Evolutionary conservation across 2,797 vertebrate species (phyloP).

Genomic region (Acestrorhynchus altus): DNA sequence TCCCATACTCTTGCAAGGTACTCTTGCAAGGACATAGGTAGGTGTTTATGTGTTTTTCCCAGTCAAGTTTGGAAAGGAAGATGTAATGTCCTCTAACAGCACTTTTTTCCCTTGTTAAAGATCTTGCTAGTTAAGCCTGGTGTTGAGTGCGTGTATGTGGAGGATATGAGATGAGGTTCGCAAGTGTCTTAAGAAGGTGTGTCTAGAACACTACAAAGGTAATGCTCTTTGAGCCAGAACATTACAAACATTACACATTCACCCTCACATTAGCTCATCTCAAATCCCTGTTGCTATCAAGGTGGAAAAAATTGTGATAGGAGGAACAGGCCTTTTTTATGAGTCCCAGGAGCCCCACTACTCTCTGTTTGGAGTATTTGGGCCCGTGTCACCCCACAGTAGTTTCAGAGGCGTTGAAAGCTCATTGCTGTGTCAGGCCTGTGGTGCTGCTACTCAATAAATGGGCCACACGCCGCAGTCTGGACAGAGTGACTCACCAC

Average conservation of each 20-base stretch:
- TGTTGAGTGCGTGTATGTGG: slow-evolving; percentile 9
- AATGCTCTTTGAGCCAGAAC: slow-evolving; percentile 66
- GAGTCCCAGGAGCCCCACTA: slow-evolving; percentile 64
- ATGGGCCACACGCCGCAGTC: slow-evolving; percentile 39
- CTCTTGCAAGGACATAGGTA: slow-evolving; percentile 33
- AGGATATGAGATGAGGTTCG: background rate
- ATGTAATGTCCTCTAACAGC: slow-evolving; percentile 41
- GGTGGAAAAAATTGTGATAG: slow-evolving; percentile 53
- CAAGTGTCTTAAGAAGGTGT: slow-evolving; percentile 17
- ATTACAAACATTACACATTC: slow-evolving; percentile 63
- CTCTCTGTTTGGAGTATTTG: slow-evolving; percentile 43
- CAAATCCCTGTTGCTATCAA: slow-evolving; percentile 59
- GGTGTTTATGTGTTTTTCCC: slow-evolving; percentile 55
- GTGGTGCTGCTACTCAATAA: slow-evolving; percentile 49
- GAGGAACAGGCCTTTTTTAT: slow-evolving; percentile 56
- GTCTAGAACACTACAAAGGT: slow-evolving; percentile 27
- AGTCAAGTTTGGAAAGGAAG: slow-evolving; percentile 34
- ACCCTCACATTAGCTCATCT: slow-evolving; percentile 70
- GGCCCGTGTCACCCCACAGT: slow-evolving; percentile 58
- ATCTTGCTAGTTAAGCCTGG: slow-evolving; percentile 7
- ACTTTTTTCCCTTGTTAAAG: slow-evolving; percentile 16
- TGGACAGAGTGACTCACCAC: slow-evolving; percentile 67
- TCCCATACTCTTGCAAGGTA: too few relatives aligned
- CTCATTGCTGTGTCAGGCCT: slow-evolving; percentile 51
- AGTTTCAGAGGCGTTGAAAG: slow-evolving; percentile 63